Evolutionary conservation across 2,113 vertebrate species (phyloP).

Genomic region (Thryonomys swinderianus): DNA sequence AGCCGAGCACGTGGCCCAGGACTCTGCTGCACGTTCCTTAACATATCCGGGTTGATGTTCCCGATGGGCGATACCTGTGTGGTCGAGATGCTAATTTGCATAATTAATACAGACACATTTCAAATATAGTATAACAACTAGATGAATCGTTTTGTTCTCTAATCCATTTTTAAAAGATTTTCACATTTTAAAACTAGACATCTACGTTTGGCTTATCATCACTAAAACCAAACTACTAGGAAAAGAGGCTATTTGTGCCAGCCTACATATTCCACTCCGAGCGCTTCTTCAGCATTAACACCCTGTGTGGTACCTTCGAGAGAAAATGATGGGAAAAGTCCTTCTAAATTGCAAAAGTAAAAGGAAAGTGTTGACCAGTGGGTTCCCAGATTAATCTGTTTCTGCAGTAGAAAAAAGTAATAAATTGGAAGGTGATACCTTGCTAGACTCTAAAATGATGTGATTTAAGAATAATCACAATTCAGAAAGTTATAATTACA

Average conservation of each 20-base stretch:
- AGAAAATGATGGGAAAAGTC: conserved; percentile 68
- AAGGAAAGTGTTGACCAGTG: conserved; percentile 71
- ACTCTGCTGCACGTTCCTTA: neutral
- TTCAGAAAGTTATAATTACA: neutral
- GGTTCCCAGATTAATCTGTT: conserved; percentile 74
- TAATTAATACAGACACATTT: conserved; percentile 18
- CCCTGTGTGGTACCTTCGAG: conserved; percentile 74
- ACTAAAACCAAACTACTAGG: neutral
- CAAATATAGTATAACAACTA: neutral
- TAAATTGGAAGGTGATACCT: conserved; percentile 62
- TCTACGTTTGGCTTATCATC: neutral
- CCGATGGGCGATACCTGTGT: neutral
- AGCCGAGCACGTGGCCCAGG: neutral
- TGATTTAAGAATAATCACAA: conserved; percentile 23
- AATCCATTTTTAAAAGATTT: conserved; percentile 4
- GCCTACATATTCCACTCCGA: neutral
- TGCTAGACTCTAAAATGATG: conserved; percentile 58
- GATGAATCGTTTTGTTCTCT: conserved; percentile 30
- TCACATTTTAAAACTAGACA: conserved; percentile 34
- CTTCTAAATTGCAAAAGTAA: conserved; percentile 60
- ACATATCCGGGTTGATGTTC: neutral
- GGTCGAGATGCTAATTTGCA: neutral
- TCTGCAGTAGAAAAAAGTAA: conserved; percentile 54
- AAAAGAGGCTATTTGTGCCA: conserved; percentile 15
- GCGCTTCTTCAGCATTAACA: conserved; percentile 66